phyloP scores from a whole-genome alignment of 2,113 vertebrate species.

The Syngnathus floridae region DNA sequence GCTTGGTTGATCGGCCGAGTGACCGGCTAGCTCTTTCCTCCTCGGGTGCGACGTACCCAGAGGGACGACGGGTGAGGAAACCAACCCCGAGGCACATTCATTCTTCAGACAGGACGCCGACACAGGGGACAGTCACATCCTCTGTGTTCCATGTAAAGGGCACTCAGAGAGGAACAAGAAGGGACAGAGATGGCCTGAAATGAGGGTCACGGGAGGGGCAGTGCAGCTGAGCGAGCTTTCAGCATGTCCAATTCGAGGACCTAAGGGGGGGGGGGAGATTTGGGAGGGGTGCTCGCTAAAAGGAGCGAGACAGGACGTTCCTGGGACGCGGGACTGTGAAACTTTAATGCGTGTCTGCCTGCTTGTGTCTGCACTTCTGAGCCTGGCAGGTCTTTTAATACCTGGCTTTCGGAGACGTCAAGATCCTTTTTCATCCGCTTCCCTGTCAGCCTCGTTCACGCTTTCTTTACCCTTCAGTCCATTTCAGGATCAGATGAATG shows the following conservation, averaged over 20 bases:
- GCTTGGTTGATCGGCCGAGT: not conserved
- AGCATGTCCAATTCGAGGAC: constrained; percentile 26
- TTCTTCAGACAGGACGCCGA: constrained; percentile 28
- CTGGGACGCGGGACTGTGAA: constrained; percentile 53
- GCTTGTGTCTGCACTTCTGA: constrained; percentile 58
- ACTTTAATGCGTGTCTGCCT: constrained; percentile 59
- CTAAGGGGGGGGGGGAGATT: constrained; percentile 4
- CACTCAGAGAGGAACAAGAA: constrained; percentile 39
- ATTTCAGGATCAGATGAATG: constrained; percentile 45
- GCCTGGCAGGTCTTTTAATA: constrained; percentile 60
- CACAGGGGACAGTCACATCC: constrained; percentile 38
- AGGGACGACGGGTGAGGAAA: constrained; percentile 14
- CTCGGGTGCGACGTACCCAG: constrained; percentile 22
- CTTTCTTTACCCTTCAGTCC: constrained; percentile 49
- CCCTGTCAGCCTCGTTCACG: constrained; percentile 54
- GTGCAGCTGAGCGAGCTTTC: constrained; percentile 28
- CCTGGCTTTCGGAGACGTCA: constrained; percentile 62
- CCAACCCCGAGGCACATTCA: constrained; percentile 32
- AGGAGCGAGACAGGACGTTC: constrained; percentile 38
- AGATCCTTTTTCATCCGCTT: constrained; percentile 42
- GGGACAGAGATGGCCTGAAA: constrained; percentile 41
- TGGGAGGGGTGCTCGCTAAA: not conserved
- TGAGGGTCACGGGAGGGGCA: constrained; percentile 37
- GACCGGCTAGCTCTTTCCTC: constrained; percentile 13
- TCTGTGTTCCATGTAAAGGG: constrained; percentile 48